Conservation (phyloP, 1,140 invertebrate species). For the Physella acuta region DNA sequence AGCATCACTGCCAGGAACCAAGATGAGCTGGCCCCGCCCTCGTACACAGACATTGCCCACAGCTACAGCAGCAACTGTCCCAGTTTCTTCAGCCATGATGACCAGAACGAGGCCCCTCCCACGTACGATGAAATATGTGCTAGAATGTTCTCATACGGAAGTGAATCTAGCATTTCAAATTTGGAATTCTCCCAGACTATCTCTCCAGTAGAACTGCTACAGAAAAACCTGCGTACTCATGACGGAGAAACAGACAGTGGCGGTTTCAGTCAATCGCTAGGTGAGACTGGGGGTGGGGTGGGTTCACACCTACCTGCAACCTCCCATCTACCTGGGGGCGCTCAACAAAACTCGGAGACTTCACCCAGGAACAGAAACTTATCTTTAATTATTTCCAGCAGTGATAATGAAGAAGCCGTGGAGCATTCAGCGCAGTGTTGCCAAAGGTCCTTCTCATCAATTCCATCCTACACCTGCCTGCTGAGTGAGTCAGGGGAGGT, state of each 20-base stretch:
- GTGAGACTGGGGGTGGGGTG: not conserved
- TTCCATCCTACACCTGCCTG: slow-evolving; percentile 25
- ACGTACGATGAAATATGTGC: slow-evolving; percentile 36
- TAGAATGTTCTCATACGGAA: not conserved
- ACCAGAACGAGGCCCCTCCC: slow-evolving; percentile 35
- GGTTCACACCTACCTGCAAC: not conserved
- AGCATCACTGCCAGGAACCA: slow-evolving; percentile 6
- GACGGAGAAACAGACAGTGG: not conserved
- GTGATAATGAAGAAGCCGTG: not conserved
- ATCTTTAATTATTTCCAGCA: not conserved
- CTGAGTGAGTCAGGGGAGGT: slow-evolving; percentile 26
- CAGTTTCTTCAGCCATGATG: slow-evolving; percentile 23
- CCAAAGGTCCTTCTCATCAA: slow-evolving; percentile 23
- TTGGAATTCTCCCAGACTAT: not conserved
- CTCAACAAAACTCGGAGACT: not conserved
- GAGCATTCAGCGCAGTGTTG: not conserved
- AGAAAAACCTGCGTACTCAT: not conserved
- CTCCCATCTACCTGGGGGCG: too few relatives aligned
- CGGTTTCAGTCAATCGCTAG: not conserved
- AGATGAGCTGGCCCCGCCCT: slow-evolving; percentile 35
- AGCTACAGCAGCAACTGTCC: slow-evolving; percentile 27
- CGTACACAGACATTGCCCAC: slow-evolving; percentile 36
- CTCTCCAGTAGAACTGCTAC: not conserved
- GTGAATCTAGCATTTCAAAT: slow-evolving; percentile 12
- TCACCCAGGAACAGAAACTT: not conserved